These are phyloP conservation scores for Iguana delicatissima DNA, from an alignment of 2,797 vertebrate species.

Conservation along the genomic window DNA sequence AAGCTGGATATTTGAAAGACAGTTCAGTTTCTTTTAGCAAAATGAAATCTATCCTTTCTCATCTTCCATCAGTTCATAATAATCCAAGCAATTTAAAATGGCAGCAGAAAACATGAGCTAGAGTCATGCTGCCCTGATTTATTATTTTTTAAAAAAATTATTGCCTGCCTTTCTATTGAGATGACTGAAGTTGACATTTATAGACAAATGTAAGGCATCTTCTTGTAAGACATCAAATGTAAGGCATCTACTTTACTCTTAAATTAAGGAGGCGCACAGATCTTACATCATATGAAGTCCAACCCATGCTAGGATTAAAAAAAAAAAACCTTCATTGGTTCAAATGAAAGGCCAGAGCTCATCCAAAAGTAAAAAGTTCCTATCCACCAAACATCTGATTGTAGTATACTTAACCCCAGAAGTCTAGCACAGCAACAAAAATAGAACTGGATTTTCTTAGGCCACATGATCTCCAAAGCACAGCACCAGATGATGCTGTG, in stretches of 20 bases:
- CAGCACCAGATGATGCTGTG: background rate
- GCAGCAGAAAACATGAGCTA: slow-evolving; percentile 56
- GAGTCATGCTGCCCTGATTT: background rate
- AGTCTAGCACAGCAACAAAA: background rate
- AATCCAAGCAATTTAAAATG: slow-evolving; percentile 50
- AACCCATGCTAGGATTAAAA: background rate
- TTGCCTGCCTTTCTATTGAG: background rate
- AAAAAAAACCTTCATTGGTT: background rate
- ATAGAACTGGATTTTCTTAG: slow-evolving; percentile 1
- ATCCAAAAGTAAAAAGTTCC: background rate
- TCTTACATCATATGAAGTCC: background rate
- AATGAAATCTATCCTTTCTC: slow-evolving; percentile 25
- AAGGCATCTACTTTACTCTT: slow-evolving; percentile 50
- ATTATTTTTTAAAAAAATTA: background rate
- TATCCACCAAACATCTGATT: background rate
- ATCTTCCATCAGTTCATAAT: slow-evolving; percentile 5
- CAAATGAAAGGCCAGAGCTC: background rate
- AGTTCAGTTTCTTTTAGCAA: background rate
- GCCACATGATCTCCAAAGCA: background rate
- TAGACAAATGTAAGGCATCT: slow-evolving; percentile 23
- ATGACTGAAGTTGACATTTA: background rate
- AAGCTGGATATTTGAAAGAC: background rate
- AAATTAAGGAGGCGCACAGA: background rate
- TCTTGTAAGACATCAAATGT: slow-evolving; percentile 16
- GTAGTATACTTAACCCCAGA: background rate